Evolutionary conservation across 2,797 vertebrate species (phyloP).

Genomic region (Fistularia tabacaria): DNA sequence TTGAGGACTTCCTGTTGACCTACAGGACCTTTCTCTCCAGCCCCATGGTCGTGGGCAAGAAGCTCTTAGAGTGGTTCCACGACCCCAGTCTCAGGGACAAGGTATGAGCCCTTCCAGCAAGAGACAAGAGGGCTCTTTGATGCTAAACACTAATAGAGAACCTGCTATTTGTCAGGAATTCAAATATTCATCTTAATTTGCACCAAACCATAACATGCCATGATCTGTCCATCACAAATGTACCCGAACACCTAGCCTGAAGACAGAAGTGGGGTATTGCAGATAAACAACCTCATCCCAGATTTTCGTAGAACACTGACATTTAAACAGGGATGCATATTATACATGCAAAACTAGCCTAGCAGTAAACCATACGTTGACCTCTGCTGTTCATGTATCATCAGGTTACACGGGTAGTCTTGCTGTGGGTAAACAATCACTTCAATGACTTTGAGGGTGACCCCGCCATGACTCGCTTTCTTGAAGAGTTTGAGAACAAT

Average conservation of each 20-base stretch:
- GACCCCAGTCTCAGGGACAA: slow-evolving; percentile 99
- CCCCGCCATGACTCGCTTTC: slow-evolving; percentile 92
- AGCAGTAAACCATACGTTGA: slow-evolving; percentile 9
- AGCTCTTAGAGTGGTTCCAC: slow-evolving; percentile 99
- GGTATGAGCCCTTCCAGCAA: too few species aligned
- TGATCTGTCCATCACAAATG: too few species aligned
- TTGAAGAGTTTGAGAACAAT: slow-evolving; percentile 98
- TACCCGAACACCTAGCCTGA: too few species aligned
- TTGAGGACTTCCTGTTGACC: slow-evolving; percentile 97
- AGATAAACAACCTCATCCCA: too few species aligned
- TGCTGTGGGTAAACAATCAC: slow-evolving; percentile 99
- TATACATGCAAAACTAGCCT: neutral
- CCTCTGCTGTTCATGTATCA: slow-evolving; percentile 16
- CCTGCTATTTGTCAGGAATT: too few species aligned
- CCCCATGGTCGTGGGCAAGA: slow-evolving; percentile 98
- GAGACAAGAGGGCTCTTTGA: too few species aligned
- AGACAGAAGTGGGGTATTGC: too few species aligned
- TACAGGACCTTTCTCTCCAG: slow-evolving; percentile 98
- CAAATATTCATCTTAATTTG: too few species aligned
- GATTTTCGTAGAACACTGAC: too few species aligned
- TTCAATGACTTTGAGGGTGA: slow-evolving; percentile 99
- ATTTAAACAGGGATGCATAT: neutral
- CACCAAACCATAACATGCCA: too few species aligned
- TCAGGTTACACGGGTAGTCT: slow-evolving; percentile 98
- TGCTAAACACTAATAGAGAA: too few species aligned